Base-by-base conservation (phyloP, 2,888 invertebrate genomes). In the Spodoptera littoralis region DNA sequence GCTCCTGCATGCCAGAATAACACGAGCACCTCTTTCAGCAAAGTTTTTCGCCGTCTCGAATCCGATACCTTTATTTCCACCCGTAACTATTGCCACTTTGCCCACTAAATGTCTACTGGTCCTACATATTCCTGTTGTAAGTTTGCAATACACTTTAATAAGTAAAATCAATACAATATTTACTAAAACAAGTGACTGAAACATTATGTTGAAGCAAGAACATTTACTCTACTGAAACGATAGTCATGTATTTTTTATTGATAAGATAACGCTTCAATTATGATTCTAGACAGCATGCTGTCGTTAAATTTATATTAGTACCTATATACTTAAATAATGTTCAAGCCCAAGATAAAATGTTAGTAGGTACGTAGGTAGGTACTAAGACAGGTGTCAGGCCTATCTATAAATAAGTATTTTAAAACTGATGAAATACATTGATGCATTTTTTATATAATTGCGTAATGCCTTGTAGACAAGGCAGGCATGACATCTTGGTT, bases 31-130 rank as follows among this genome's bases (percentile, higher is more conserved):
- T 82, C 97, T 94, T 66, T 95, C 96, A 0, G 97, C 97, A 54
- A 97, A 84, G 82, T 97, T 96, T 73, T 95, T 95, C 0, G 97
- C 96, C 0, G 97, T 97, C 85, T 97, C 97, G 81, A 96, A 97
- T 36, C 97, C 98, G 79, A 97, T 97, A 5, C 98, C 98, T 75
- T 96, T 95, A 73, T 97, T 98, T 52, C 97, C 97, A 22, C 98
- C 98, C 11, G 98, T 98, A 44, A 98, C 95, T 56, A 98, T 95
- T 12, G 97, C 97, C 3, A 97, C 97, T 94, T 98, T 98, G 2
- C 97, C 98, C 52, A 97, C 95, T 96, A 98, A 80, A 77, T 91
- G 89, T 60, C 76, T 86, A 61, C 85, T 90, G 63, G 83, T 83
- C 70, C 76, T 87, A 66, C 88, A 88, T 57, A 87, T 80, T 50